These are phyloP conservation scores for Diprion similis DNA, from an alignment of 1,140 invertebrate genomes.

Conservation along the genomic window DNA sequence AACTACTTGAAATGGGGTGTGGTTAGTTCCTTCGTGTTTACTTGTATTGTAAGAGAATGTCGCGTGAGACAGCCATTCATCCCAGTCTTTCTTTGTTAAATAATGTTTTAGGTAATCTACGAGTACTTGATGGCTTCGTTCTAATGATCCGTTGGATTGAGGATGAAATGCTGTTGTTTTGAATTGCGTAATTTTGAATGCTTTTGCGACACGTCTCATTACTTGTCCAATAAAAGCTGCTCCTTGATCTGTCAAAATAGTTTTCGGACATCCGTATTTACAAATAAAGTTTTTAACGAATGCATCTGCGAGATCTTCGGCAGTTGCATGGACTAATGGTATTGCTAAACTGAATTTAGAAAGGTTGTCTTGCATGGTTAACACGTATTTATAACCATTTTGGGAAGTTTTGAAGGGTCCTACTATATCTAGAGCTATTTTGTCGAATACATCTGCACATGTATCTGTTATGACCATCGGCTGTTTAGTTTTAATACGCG, in stretches of 20 bases:
- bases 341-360: conserved; percentile 37
- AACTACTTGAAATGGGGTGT: too few species aligned
- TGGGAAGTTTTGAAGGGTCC: conserved; percentile 18
- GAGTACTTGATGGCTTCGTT: conserved; percentile 36
- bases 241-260: conserved; percentile 41
- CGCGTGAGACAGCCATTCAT: conserved; percentile 20
- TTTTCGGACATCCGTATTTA: conserved; percentile 35
- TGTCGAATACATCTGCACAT: conserved; percentile 24
- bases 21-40: too few species aligned
- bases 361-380: conserved; percentile 38
- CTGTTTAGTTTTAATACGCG: neutral
- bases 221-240: conserved; percentile 32
- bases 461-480: conserved; percentile 25
- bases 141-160: conserved; percentile 36
- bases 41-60: conserved; percentile 23
- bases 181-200: conserved; percentile 34
- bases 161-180: conserved; percentile 35
- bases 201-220: conserved; percentile 31
- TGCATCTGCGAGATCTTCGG: conserved; percentile 30
- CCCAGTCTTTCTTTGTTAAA: conserved; percentile 43
- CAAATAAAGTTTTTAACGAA: conserved; percentile 35
- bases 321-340: conserved; percentile 28
- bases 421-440: conserved; percentile 26
- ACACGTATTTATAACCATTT: conserved; percentile 24
- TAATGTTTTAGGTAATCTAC: conserved; percentile 36